Evolutionary conservation across 2,797 vertebrate genomes (phyloP).

Genomic region (Poecilia gillii): DNA sequence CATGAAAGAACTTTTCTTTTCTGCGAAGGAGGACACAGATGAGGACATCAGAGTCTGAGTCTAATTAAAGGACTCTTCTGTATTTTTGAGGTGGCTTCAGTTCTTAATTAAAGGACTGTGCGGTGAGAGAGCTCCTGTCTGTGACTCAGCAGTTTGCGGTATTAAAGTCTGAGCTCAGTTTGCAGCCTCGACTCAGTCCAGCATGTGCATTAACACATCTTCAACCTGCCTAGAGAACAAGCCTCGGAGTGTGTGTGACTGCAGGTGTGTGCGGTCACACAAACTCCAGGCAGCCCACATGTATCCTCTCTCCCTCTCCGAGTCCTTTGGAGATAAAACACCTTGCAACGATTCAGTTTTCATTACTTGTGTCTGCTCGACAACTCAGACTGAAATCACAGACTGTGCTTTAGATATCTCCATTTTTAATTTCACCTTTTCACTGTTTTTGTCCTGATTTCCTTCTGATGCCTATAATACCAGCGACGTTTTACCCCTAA

Average conservation of each 20-base stretch:
- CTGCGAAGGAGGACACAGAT: conserved; percentile 39
- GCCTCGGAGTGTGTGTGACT: conserved; percentile 19
- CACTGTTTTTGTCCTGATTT: not conserved
- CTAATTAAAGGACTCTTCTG: conserved; percentile 68
- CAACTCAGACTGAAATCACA: conserved; percentile 44
- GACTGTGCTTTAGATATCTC: conserved; percentile 4
- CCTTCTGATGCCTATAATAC: too few species aligned
- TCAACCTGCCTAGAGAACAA: conserved; percentile 43
- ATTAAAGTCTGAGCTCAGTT: conserved; percentile 74
- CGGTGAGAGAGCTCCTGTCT: conserved; percentile 36
- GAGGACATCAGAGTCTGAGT: conserved; percentile 54
- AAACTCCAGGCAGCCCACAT: conserved; percentile 19
- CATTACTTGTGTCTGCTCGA: conserved; percentile 23
- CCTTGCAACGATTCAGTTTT: conserved; percentile 43
- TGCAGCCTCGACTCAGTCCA: conserved; percentile 63
- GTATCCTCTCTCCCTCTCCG: conserved; percentile 27
- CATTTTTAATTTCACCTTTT: not conserved
- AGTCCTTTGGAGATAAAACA: conserved; percentile 31
- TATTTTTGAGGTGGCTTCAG: conserved; percentile 54
- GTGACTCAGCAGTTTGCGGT: conserved; percentile 77
- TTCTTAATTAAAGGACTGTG: conserved; percentile 69
- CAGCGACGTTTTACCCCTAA: not conserved
- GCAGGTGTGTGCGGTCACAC: conserved; percentile 2
- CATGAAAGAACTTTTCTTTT: conserved; percentile 34
- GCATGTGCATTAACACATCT: conserved; percentile 68